Conservation (phyloP, 2,888 invertebrate species). For the Epirrhoe tristata region DNA sequence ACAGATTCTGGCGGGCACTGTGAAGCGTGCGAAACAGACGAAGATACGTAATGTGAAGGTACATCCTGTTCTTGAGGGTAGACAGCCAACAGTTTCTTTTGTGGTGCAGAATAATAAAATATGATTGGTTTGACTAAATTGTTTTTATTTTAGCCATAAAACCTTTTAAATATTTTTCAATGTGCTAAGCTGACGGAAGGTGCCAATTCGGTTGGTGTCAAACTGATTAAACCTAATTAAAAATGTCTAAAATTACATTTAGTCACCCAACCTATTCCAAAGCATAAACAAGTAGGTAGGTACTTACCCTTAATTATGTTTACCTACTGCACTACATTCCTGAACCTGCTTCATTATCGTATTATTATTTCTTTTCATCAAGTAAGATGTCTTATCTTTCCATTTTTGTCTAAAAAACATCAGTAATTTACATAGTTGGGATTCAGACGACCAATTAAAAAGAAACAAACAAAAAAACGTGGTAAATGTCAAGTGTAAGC, state of each 20-base stretch:
- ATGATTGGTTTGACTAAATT: constrained; percentile 5
- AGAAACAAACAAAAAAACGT: constrained; percentile 13
- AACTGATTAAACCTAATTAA: no score
- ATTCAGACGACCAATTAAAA: constrained; percentile 17
- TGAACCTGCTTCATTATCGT: no score
- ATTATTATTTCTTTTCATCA: no score
- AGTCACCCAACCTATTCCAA: no score
- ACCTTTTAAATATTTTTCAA: no score
- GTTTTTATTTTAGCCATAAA: neutral
- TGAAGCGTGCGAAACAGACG: constrained; percentile 53
- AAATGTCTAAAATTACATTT: no score
- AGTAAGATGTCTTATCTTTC: constrained; percentile 7
- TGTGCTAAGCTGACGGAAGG: no score
- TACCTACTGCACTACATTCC: no score
- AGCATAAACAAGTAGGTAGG: no score
- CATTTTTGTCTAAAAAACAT: constrained; percentile 4
- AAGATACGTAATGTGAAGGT: constrained; percentile 51
- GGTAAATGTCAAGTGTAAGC: constrained; percentile 29
- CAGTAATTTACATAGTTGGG: constrained; percentile 1
- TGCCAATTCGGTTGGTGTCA: no score
- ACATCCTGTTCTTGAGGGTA: constrained; percentile 56
- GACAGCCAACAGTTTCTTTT: constrained; percentile 63
- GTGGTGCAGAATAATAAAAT: constrained; percentile 44
- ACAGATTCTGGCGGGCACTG: constrained; percentile 54
- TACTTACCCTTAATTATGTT: no score